Percentiles rank a stretch among this genome's conserved stretches.
phyloP scores from a whole-genome alignment of 2,113 vertebrate genomes.

The Coreoperca whiteheadi region DNA sequence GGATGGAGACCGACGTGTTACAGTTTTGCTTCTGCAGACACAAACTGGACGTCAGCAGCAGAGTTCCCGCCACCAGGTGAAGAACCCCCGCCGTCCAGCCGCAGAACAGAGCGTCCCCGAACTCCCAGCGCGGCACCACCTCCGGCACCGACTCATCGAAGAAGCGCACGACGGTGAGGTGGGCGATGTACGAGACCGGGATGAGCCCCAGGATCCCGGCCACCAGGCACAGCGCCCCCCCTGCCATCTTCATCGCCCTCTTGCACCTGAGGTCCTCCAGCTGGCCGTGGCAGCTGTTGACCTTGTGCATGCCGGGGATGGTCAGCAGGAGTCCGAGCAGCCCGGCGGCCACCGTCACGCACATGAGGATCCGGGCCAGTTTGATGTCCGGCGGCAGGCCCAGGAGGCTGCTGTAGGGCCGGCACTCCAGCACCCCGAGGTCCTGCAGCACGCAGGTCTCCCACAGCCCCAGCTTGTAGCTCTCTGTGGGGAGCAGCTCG shows the following conservation, averaged over 20 bases:
- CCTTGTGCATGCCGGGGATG: slow-evolving; percentile 67
- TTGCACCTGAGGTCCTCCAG: slow-evolving; percentile 62
- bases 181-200: slow-evolving; percentile 75
- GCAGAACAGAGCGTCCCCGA: slow-evolving; percentile 78
- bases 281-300: slow-evolving; percentile 67
- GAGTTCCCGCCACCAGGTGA: slow-evolving; percentile 72
- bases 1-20: background rate
- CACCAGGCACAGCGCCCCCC: slow-evolving; percentile 54
- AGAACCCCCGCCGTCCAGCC: slow-evolving; percentile 80
- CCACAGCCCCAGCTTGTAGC: slow-evolving; percentile 81
- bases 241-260: slow-evolving; percentile 59
- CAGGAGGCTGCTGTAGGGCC: slow-evolving; percentile 69
- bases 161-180: slow-evolving; percentile 67
- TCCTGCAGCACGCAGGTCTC: slow-evolving; percentile 80
- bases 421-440: slow-evolving; percentile 55
- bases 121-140: slow-evolving; percentile 77
- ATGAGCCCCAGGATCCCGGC: slow-evolving; percentile 68
- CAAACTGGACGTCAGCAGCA: slow-evolving; percentile 77
- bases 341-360: slow-evolving; percentile 51
- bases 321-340: slow-evolving; percentile 71
- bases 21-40: slow-evolving; percentile 17
- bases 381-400: slow-evolving; percentile 68
- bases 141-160: slow-evolving; percentile 70
- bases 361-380: slow-evolving; percentile 74
- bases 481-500: slow-evolving; percentile 76